phyloP scores from a whole-genome alignment of 1,140 invertebrate genomes.

The Mamestra configurata region DNA sequence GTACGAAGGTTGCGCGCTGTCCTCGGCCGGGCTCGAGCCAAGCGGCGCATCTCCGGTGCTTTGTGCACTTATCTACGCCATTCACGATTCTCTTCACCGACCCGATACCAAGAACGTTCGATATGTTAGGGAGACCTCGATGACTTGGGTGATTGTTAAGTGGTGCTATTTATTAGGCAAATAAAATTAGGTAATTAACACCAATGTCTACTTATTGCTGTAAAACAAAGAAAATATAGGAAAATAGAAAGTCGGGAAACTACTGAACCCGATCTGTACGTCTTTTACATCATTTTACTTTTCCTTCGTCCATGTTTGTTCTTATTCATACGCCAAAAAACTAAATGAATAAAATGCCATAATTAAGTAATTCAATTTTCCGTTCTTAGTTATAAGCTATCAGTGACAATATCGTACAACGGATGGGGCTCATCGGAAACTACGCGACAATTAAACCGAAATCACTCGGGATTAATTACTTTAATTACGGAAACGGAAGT shows the following conservation, averaged over 20 bases:
- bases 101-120: conserved; percentile 59
- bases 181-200: neutral
- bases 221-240: no score
- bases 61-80: conserved; percentile 83
- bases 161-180: neutral
- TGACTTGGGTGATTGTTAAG: conserved; percentile 36
- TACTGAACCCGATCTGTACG: no score
- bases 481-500: conserved; percentile 84
- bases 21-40: conserved; percentile 63
- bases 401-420: conserved; percentile 51
- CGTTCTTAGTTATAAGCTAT: conserved; percentile 23
- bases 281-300: no score
- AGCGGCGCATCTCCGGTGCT: conserved; percentile 79
- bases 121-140: conserved; percentile 42
- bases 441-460: conserved; percentile 77
- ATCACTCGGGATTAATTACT: conserved; percentile 78
- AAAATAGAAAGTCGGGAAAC: no score
- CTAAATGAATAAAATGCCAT: neutral
- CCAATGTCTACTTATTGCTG: no score
- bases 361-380: conserved; percentile 8
- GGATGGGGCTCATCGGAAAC: conserved; percentile 70
- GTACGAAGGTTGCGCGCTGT: conserved; percentile 63
- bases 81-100: conserved; percentile 81
- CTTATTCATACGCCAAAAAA: neutral
- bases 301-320: no score